Evolutionary conservation across 1,140 invertebrate species (phyloP).

Genomic region (Leptinotarsa texana): DNA sequence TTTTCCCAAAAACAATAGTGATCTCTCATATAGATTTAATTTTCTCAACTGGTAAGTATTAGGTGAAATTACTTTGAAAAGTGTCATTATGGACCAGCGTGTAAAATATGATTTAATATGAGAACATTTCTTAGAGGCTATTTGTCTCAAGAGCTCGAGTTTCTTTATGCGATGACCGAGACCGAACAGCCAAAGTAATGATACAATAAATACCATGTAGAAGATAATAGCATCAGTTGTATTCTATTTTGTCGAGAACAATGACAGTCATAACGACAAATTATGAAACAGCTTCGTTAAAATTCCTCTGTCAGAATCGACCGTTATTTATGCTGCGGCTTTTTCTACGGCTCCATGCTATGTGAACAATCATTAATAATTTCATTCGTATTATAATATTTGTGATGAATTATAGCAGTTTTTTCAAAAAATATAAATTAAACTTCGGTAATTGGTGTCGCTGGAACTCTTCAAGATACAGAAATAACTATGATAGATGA

Average conservation of each 20-base stretch:
- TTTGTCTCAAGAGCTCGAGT: constrained; percentile 11
- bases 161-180: constrained; percentile 12
- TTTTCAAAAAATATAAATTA: constrained; percentile 10
- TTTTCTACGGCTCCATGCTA: constrained; percentile 41
- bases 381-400: constrained; percentile 26
- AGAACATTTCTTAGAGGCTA: constrained; percentile 7
- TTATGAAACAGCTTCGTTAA: constrained; percentile 49
- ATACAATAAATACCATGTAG: constrained; percentile 38
- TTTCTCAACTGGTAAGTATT: too few species aligned
- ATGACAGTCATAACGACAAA: constrained; percentile 47
- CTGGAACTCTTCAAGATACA: background rate
- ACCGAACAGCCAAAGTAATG: constrained; percentile 30
- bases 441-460: constrained; percentile 16
- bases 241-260: constrained; percentile 44
- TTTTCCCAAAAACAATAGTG: too few species aligned
- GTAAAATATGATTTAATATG: constrained; percentile 22
- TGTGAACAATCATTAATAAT: constrained; percentile 45
- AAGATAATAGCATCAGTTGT: constrained; percentile 41
- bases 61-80: background rate
- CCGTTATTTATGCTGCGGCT: constrained; percentile 43
- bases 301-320: constrained; percentile 44
- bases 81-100: background rate
- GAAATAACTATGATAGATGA: constrained; percentile 13
- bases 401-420: constrained; percentile 13
- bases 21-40: too few species aligned